Percentiles rank a stretch among this genome's conserved stretches.
These are phyloP conservation scores for Rattus rattus DNA, from an alignment of 2,113 vertebrate genomes.

Conservation along the genomic window DNA sequence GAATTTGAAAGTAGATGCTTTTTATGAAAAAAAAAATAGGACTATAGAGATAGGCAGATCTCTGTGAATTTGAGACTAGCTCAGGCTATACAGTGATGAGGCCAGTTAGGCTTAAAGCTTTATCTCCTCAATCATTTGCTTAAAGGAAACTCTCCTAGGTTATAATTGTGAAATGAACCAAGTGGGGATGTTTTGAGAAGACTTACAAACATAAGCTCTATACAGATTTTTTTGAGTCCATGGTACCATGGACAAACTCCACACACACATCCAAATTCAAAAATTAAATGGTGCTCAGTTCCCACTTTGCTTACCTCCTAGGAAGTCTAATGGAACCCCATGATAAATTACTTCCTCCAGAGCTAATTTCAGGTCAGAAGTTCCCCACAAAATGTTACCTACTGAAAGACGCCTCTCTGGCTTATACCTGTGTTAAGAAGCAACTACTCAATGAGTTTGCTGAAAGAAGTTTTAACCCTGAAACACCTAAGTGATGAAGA, in stretches of 20 bases:
- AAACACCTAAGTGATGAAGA: neutral
- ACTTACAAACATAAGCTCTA: neutral
- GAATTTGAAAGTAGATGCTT: neutral
- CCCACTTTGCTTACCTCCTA: no score
- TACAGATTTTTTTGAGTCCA: neutral
- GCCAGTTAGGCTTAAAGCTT: neutral
- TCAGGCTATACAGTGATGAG: neutral
- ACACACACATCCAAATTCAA: no score
- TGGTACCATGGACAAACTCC: neutral
- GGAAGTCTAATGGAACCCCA: neutral
- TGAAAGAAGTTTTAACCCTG: neutral
- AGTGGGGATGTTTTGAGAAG: neutral
- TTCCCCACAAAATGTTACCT: neutral
- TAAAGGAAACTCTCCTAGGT: neutral
- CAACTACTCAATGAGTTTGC: neutral
- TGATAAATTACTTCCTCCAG: neutral
- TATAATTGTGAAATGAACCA: neutral
- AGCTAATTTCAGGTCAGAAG: neutral
- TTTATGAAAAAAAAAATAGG: neutral
- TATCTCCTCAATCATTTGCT: neutral
- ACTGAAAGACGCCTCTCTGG: neutral
- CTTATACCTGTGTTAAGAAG: neutral
- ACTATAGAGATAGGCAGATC: neutral
- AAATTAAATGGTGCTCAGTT: neutral
- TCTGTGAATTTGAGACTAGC: neutral